phyloP scores from a whole-genome alignment of 2,113 vertebrate genomes.

The Hylia prasina region DNA sequence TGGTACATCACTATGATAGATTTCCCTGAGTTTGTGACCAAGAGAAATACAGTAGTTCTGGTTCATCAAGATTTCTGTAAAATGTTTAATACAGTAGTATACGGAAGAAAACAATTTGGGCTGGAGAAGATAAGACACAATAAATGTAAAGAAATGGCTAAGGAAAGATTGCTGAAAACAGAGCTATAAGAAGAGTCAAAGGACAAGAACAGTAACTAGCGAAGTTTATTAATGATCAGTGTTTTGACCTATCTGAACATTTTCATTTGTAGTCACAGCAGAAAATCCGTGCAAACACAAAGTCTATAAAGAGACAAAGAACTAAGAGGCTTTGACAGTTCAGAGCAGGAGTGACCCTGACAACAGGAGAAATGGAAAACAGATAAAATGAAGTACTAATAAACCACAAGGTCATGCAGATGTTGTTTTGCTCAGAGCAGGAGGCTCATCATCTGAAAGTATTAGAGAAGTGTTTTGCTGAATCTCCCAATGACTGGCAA shows the following conservation, averaged over 20 bases:
- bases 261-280: background rate
- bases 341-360: conserved; percentile 35
- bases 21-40: background rate
- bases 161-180: background rate
- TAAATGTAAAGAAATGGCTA: background rate
- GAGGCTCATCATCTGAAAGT: conserved; percentile 33
- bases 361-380: conserved; percentile 1
- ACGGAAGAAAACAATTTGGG: background rate
- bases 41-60: background rate
- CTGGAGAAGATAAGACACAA: background rate
- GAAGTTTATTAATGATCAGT: background rate
- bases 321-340: conserved; percentile 34
- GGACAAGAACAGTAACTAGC: background rate
- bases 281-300: background rate
- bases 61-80: background rate
- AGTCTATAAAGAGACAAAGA: background rate
- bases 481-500: conserved; percentile 14
- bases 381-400: conserved; percentile 32
- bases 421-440: conserved; percentile 19
- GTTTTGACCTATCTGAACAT: background rate
- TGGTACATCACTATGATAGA: background rate
- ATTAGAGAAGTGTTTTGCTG: conserved; percentile 38
- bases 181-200: background rate
- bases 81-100: background rate
- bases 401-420: conserved; percentile 62